Base-by-base conservation (phyloP, 2,888 invertebrate genomes). In the Augiades crinisus region DNA sequence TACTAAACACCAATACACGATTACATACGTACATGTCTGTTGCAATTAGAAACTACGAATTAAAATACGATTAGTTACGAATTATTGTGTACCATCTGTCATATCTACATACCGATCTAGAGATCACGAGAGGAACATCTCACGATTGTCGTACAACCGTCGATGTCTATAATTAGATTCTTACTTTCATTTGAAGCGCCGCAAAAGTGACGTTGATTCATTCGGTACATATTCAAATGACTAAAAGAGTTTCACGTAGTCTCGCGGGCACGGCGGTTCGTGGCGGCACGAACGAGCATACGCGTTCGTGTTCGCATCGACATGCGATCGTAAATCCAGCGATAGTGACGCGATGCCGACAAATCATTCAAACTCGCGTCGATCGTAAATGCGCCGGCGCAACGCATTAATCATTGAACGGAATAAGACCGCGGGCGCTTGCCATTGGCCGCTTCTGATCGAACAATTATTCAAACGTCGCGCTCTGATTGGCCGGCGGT, bases 391-490 rank as follows among this genome's bases (percentile, higher is more conserved):
- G 82, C 72, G 70, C 81, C 81, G 68, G 72, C 69, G 68, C 70
- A 63, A 63, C 63, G 70, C 81, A 86, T 86, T 83, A 82, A 88
- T 89, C 86, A 88, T 82, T 76, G 70, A 68, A 72, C 70, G 73
- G 78, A 76, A 77, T 79, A 78, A 80, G 76, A 81, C 67, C 75
- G 72, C 68, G 69, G 75, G 76, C 81, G 72, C 64, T 66, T 73
- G 70, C 81, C 63, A 89, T 89, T 89, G 88, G 88, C 68, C 72
- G 72, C 66, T 64, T 64, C 71, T 64, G 74, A 78, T 75, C 78
- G 85, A 82, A 86, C 86, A 86, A 88, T 88, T 89, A 89, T 89
- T 88, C 83, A 85, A 88, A 88, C 76, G 72, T 68, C 65, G 75
- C 65, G 62, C 70, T 61, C 64, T 66, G 72, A 88, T 88, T 89